Evolutionary conservation across 2,113 vertebrate genomes (phyloP).

Genomic region (Dipodomys merriami): DNA sequence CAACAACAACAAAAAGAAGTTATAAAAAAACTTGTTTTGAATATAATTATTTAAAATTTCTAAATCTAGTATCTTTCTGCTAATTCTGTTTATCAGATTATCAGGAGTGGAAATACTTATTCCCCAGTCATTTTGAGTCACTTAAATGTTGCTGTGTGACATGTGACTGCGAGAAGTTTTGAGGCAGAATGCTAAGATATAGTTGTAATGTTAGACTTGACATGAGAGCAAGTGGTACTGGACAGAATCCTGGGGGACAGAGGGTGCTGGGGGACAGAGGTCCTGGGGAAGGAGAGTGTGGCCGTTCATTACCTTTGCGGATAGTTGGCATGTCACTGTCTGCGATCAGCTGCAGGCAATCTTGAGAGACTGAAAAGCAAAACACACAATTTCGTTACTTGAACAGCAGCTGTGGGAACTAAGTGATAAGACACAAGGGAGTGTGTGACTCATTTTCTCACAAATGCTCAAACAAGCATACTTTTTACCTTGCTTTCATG

Average conservation of each 20-base stretch:
- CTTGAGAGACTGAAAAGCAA: conserved; percentile 89
- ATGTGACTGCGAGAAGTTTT: not conserved
- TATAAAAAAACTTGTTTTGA: not conserved
- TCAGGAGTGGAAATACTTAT: not conserved
- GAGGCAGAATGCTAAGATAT: not conserved
- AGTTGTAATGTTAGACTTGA: not conserved
- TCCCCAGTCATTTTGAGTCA: not conserved
- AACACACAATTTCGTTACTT: conserved; percentile 60
- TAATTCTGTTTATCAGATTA: not conserved
- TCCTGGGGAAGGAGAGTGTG: not conserved
- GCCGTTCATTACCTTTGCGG: conserved; percentile 89
- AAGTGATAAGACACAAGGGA: not conserved
- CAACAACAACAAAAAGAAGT: not conserved
- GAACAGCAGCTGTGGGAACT: not conserved
- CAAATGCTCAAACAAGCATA: not conserved
- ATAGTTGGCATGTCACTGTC: conserved; percentile 88
- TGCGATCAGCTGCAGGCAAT: conserved; percentile 95
- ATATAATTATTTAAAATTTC: not conserved
- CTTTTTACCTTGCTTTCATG: not conserved
- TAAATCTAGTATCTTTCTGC: not conserved
- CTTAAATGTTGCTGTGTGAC: not conserved
- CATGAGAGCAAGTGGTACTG: not conserved
- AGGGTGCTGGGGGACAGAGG: too few relatives aligned
- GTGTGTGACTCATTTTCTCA: not conserved
- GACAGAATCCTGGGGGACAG: not conserved